Base-by-base conservation (phyloP, 2,888 invertebrate genomes). In the Tubulanus polymorphus region DNA sequence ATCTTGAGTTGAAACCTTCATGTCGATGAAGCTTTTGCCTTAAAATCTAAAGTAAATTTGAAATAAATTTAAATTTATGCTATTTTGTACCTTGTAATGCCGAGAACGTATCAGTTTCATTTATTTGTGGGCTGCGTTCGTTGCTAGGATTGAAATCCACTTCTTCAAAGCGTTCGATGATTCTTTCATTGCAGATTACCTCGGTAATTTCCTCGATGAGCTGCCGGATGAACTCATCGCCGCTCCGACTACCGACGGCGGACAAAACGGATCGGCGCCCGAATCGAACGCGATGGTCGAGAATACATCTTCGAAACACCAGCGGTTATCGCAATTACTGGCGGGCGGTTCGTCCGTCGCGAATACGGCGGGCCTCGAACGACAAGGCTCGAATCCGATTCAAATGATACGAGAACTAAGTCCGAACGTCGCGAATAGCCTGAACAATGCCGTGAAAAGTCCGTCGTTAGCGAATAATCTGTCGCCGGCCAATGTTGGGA, bases 161-260 rank as follows among this genome's bases (percentile, higher is more conserved):
- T 3, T 48, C 28, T 25, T 32, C 26, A 25, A 15, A 37, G 32
- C 12, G 5, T 41, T 53, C n/a, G 23, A 47, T 8, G 12, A 25
- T 3, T 47, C 52, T 30, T 29, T 54, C 26, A 51, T 57, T 41
- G 50, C 55, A 55, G 56, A 27, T n/a, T n/a, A n/a, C n/a, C 30
- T 61, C 41, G 57, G 55, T 30, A 59, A 58, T 26, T 52, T 69
- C 37, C 59, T 63, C 57, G 64, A 64, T 51, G 74, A 69, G 52
- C 62, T 75, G 47, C 75, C 75, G 41, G 74, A 75, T 69, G 75
- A 74, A 55, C 62, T 75, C 50, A 68, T 68, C 61, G 55, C 60
- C 53, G 27, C 27, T 51, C 35, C 32, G 28, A 37, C 6, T 12
- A 64, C 51, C 62, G 69, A 69, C 51, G 63, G 62, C 32, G 60